Evolutionary conservation across 1,140 invertebrate genomes (phyloP).

Genomic region (Drosophila aff.): DNA sequence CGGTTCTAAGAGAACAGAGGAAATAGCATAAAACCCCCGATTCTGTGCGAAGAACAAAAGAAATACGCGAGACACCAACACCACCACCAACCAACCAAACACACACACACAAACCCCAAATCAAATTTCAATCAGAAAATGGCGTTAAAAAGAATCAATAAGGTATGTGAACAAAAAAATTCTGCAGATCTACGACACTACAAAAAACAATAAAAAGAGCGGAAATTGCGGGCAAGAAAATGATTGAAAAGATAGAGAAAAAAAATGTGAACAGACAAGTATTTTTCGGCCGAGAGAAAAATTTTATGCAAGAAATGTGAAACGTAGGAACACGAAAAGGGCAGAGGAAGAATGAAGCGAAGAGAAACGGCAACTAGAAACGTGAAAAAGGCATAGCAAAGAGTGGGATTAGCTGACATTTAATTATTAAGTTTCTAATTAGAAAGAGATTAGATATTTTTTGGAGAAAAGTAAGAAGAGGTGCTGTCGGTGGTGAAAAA

Average conservation of each 20-base stretch:
- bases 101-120: constrained; percentile 78
- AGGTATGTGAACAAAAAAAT: constrained; percentile 89
- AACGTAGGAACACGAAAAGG: constrained; percentile 71
- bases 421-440: constrained; percentile 63
- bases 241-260: constrained; percentile 30
- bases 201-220: constrained; percentile 19
- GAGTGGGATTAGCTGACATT: constrained; percentile 57
- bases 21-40: constrained; percentile 29
- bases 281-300: constrained; percentile 50
- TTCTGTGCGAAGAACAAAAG: constrained; percentile 75
- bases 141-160: constrained; percentile 98
- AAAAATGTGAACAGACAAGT: constrained; percentile 50
- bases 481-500: constrained; percentile 27
- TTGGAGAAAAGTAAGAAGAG: constrained; percentile 5
- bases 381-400: constrained; percentile 69
- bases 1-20: constrained; percentile 24
- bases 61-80: constrained; percentile 73
- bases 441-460: constrained; percentile 34
- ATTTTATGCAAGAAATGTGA: constrained; percentile 85
- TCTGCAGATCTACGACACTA: constrained; percentile 37
- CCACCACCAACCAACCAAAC: constrained; percentile 69
- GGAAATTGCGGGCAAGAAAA: constrained; percentile 36
- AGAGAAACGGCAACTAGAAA: constrained; percentile 82
- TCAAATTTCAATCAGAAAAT: constrained; percentile 88
- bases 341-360: constrained; percentile 69